A percentile compares a stretch with the other conserved stretches of the same genome.
Evolutionary conservation across 2,888 invertebrate genomes (phyloP).

Genomic region (Eutolmus rufibarbis): DNA sequence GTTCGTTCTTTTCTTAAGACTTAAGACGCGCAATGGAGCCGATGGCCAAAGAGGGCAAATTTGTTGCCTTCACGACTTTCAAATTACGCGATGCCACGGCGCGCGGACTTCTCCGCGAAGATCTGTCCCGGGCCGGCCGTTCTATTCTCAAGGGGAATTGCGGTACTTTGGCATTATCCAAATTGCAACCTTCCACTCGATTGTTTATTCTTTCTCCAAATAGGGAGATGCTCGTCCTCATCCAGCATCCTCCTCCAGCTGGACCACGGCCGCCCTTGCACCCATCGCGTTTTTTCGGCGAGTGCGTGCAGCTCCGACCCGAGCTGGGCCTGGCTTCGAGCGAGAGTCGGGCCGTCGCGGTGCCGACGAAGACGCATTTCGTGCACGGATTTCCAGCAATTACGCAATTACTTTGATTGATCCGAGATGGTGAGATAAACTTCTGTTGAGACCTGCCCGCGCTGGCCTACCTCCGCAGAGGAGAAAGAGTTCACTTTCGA

Average conservation of each 20-base stretch:
- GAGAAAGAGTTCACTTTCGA: constrained; percentile 36
- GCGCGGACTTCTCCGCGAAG: constrained; percentile 14
- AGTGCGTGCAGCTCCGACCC: neutral
- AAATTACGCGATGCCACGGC: constrained; percentile 38
- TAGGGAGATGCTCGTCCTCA: constrained; percentile 15
- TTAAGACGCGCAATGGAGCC: neutral
- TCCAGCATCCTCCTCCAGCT: neutral
- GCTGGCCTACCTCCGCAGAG: neutral
- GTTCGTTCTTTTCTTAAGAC: neutral
- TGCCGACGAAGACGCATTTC: constrained; percentile 18
- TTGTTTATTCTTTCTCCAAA: constrained; percentile 40
- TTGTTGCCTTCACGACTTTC: constrained; percentile 38
- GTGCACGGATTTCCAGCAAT: constrained; percentile 36
- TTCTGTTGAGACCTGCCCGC: constrained; percentile 13
- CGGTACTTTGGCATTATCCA: constrained; percentile 41
- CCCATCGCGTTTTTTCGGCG: neutral
- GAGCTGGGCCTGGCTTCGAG: neutral
- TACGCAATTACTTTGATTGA: constrained; percentile 40
- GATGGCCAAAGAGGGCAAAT: constrained; percentile 39
- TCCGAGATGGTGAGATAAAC: constrained; percentile 37
- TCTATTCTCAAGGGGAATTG: neutral
- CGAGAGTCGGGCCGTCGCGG: neutral
- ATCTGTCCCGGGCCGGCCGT: neutral
- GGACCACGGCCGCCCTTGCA: neutral
- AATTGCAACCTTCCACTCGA: constrained; percentile 38